Base-by-base conservation (phyloP, 2,797 vertebrate genomes). In the Tympanoctomys barrerae region DNA sequence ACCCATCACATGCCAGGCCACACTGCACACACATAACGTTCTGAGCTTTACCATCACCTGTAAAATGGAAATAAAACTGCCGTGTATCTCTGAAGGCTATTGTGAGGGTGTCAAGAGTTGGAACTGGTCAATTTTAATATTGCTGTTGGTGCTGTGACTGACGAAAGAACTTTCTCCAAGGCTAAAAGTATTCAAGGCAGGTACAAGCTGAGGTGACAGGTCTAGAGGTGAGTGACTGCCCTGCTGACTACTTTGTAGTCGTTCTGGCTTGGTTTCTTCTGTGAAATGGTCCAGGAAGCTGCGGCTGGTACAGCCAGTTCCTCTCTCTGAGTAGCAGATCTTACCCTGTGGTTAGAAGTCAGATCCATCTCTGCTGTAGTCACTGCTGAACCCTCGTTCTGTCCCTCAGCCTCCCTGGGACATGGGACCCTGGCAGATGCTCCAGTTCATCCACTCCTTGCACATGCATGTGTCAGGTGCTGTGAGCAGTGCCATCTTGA, bases 41-140 rank as follows among this genome's bases (percentile, higher is more conserved):
- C 81, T 77, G 61, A 84, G 66, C 54, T 46, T 89, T 33, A 84
- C 36, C 42, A 39, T 92, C 82, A 22, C n/a, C n/a, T 66, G 82
- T 88, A 39, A 92, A 52, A 88, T 18, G 57, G 80, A 66, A 70
- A 81, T 81, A 71, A 66, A 71, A 87, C 87, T 24, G 54, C 33
- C 59, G 33, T 36, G 28, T 57, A 4, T 36, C 89, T 85, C 68
- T 26, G 5, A 59, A 46, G 75, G 83, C 26, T 36, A 16, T 2
- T 19, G 52, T 21, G 80, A 66, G 66, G 31, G n/a, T 36, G 68
- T 79, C 24, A 64, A 89, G 71, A 61, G 80, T 49, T 31, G 49
- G 21, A 46, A 22, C 33, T 42, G 24, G 36, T n/a, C 57, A 39
- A 39, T 31, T 73, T 49, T 52, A 80, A 11, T 33, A 14, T 64